Conservation (phyloP, 1,140 invertebrate genomes). For the Drosophila punjabiensis region DNA sequence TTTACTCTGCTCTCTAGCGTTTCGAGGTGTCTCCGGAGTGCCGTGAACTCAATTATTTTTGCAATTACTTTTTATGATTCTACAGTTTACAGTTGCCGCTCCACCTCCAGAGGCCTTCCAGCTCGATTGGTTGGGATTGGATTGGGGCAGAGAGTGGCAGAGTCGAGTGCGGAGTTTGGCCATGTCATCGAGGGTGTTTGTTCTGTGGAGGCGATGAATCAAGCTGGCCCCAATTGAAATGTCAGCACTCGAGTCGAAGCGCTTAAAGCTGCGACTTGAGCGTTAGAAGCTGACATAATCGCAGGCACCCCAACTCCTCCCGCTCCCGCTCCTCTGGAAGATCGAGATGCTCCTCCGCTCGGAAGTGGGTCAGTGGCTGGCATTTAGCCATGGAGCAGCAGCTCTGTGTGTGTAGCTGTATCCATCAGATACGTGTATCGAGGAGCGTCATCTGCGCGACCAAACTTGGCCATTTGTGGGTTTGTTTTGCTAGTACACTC, state of each 20-base stretch:
- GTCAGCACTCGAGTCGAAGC: slow-evolving; percentile 57
- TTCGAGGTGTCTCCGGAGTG: slow-evolving; percentile 64
- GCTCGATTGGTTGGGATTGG: slow-evolving; percentile 28
- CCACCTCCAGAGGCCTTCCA: slow-evolving; percentile 36
- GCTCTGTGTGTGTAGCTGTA: slow-evolving; percentile 35
- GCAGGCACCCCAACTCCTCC: neutral
- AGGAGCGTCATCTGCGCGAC: slow-evolving; percentile 53
- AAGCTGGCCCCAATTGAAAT: slow-evolving; percentile 72
- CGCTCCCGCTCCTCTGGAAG: neutral
- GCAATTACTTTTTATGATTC: slow-evolving; percentile 74
- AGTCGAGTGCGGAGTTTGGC: slow-evolving; percentile 25
- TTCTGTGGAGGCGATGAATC: slow-evolving; percentile 54
- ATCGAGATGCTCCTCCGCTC: slow-evolving; percentile 33
- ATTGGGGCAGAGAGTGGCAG: slow-evolving; percentile 2
- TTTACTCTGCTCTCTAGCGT: slow-evolving; percentile 29
- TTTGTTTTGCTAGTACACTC: slow-evolving; percentile 57
- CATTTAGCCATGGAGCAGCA: slow-evolving; percentile 51
- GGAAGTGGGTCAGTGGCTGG: slow-evolving; percentile 76
- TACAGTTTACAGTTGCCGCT: slow-evolving; percentile 48
- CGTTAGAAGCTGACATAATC: slow-evolving; percentile 74
- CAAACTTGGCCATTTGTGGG: slow-evolving; percentile 47
- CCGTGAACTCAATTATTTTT: slow-evolving; percentile 80
- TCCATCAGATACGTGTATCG: slow-evolving; percentile 53
- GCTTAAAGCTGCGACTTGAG: slow-evolving; percentile 23
- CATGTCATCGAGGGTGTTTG: slow-evolving; percentile 43